A percentile compares a stretch with the other conserved stretches of the same genome.
These are phyloP conservation scores for Rhizomys pruinosus DNA, from an alignment of 2,113 vertebrate species.

Conservation along the genomic window DNA sequence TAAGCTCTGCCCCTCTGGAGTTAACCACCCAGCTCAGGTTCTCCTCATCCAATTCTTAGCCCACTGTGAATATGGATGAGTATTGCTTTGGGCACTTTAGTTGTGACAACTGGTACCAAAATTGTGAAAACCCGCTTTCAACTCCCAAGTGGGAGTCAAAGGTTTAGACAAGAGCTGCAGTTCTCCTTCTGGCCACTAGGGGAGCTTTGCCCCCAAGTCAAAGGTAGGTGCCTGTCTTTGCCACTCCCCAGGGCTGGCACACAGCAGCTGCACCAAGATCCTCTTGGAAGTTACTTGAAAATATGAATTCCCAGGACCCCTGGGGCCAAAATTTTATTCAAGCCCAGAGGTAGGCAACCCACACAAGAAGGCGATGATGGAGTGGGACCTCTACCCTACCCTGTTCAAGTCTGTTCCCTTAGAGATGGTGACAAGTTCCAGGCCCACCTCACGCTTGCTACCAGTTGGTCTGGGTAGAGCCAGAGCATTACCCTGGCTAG, in stretches of 20 bases:
- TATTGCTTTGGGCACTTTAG: no score
- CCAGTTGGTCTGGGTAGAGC: neutral
- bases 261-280: neutral
- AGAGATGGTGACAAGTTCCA: neutral
- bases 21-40: rapidly evolving
- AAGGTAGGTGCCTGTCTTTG: neutral
- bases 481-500: neutral
- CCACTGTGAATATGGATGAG: no score
- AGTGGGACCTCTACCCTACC: no score
- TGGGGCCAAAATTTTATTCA: neutral
- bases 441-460: neutral
- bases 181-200: neutral
- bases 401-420: no score
- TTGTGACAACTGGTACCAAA: no score
- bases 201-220: neutral
- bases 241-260: neutral
- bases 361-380: no score
- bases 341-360: neutral
- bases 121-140: neutral
- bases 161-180: neutral
- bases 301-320: neutral
- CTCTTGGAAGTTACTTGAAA: neutral
- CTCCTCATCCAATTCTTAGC: rapidly evolving
- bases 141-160: rapidly evolving
- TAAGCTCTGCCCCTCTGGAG: neutral